Conservation (phyloP, 2,797 vertebrate species). For the Alfaro cultratus region DNA sequence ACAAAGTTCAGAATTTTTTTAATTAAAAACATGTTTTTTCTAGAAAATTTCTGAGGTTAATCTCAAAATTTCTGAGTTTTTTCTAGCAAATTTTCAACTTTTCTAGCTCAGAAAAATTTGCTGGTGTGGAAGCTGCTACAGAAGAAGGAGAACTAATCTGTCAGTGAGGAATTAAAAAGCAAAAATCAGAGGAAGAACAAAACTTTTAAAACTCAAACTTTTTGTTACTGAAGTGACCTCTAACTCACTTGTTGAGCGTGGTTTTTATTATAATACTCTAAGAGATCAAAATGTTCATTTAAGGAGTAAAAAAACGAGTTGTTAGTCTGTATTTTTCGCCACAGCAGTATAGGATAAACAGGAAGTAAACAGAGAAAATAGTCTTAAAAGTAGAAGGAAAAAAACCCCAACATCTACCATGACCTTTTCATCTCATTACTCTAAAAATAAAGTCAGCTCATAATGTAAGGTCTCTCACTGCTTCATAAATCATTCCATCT, state of each 20-base stretch:
- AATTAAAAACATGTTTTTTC: too few species aligned
- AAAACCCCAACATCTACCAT: background rate
- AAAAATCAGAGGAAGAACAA: background rate
- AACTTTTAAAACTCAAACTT: background rate
- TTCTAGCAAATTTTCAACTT: too few species aligned
- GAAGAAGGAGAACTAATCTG: background rate
- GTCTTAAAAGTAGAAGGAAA: background rate
- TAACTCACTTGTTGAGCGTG: background rate
- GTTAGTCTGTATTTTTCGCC: background rate
- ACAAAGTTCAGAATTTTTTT: too few species aligned
- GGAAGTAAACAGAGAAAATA: background rate
- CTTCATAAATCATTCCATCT: slow-evolving; percentile 7
- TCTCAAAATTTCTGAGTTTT: too few species aligned
- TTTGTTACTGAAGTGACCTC: background rate
- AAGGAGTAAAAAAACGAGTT: background rate
- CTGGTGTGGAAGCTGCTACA: background rate
- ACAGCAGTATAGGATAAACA: background rate
- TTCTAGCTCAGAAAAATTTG: too few species aligned
- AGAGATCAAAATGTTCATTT: background rate
- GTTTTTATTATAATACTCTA: background rate
- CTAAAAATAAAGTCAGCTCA: background rate
- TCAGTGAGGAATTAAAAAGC: background rate
- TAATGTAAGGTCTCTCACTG: background rate
- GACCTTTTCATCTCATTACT: slow-evolving; percentile 11
- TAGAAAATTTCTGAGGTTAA: too few species aligned